A percentile compares a stretch with the other conserved stretches of the same genome.
Evolutionary conservation across 2,113 vertebrate genomes (phyloP).

Genomic region (Podilymbus podiceps): DNA sequence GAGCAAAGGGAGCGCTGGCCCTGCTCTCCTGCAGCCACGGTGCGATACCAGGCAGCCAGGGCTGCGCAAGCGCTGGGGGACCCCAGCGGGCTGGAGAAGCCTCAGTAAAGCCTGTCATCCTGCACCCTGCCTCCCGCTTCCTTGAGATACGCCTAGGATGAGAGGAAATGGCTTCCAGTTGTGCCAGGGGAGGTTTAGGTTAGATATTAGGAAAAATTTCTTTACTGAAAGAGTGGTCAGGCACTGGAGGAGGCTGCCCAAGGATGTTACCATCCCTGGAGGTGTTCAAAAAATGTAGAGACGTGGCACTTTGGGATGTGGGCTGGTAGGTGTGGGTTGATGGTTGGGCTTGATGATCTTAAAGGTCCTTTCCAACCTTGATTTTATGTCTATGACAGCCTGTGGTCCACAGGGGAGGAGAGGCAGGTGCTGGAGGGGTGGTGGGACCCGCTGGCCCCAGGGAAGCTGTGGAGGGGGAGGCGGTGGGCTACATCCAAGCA

Average conservation of each 20-base stretch:
- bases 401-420: not conserved
- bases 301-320: too few species aligned
- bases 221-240: too few species aligned
- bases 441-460: not conserved
- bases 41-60: accelerated
- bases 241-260: too few species aligned
- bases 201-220: too few species aligned
- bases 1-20: not conserved
- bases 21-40: accelerated
- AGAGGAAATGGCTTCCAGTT: too few species aligned
- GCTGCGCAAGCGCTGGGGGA: not conserved
- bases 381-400: too few species aligned
- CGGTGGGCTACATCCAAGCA: accelerated
- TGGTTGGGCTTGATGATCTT: too few species aligned
- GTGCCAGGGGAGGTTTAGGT: too few species aligned
- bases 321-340: too few species aligned
- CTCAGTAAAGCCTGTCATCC: not conserved
- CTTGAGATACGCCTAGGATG: not conserved
- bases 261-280: too few species aligned
- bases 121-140: not conserved
- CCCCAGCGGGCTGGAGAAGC: not conserved
- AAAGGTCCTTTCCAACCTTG: too few species aligned
- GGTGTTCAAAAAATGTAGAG: too few species aligned
- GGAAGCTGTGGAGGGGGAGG: not conserved
- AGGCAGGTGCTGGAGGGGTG: not conserved